Evolutionary conservation across 2,888 invertebrate species (phyloP).

Genomic region (Acleris holmiana): DNA sequence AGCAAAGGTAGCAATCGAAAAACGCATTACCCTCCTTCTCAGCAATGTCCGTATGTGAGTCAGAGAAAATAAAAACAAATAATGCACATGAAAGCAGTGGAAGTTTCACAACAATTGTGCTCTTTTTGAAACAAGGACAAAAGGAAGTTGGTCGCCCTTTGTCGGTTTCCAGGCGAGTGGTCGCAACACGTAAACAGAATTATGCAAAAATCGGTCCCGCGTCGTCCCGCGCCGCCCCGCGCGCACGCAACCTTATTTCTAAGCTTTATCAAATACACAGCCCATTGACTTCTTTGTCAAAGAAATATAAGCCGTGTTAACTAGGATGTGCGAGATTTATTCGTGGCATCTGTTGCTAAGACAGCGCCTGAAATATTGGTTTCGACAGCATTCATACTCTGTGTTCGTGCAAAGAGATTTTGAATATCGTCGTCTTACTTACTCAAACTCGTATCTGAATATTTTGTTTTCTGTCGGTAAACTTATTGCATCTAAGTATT

Average conservation of each 20-base stretch:
- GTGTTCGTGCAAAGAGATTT: slow-evolving; percentile 6
- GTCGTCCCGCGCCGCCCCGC: neutral
- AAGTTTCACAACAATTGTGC: too few relatives aligned
- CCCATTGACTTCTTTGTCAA: neutral
- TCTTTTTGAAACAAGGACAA: too few relatives aligned
- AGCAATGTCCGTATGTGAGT: too few relatives aligned
- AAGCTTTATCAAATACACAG: slow-evolving; percentile 10
- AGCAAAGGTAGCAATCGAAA: too few relatives aligned
- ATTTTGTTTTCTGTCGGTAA: too few relatives aligned
- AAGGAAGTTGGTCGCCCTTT: neutral
- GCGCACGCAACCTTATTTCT: neutral
- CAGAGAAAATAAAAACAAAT: too few relatives aligned
- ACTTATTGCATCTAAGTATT: too few relatives aligned
- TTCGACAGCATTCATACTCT: neutral
- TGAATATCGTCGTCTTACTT: too few relatives aligned
- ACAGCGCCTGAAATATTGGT: slow-evolving; percentile 1
- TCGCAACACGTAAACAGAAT: slow-evolving; percentile 8
- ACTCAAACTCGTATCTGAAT: too few relatives aligned
- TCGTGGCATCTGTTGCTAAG: neutral
- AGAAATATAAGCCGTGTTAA: neutral
- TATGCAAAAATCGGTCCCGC: slow-evolving; percentile 13
- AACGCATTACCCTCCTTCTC: too few relatives aligned
- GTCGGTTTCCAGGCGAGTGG: neutral
- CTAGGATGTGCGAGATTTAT: neutral
- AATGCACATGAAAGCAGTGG: too few relatives aligned